Evolutionary conservation across 2,113 vertebrate genomes (phyloP), one percentile per base, ranked within the genome.

Genomic region (Aspidoscelis tigris): DNA sequence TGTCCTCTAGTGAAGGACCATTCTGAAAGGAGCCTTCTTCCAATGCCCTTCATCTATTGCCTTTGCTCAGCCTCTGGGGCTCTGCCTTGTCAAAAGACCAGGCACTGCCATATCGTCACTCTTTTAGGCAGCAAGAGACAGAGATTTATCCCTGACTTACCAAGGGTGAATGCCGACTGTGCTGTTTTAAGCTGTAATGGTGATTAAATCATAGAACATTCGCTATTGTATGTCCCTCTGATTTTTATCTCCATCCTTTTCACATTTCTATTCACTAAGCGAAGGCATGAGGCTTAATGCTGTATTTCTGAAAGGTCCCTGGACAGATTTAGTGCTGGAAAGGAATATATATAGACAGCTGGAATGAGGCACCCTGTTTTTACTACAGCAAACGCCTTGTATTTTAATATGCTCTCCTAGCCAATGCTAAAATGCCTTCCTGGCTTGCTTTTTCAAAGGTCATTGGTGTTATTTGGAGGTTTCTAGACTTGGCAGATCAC

Each of bases 341-440:
- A 90, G 79, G 90, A 93, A 82, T 24, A n/a, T 9, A 66, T 43
- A 82, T 85, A 85, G 90, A 81, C 85, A 90, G 91, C 84, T 78
- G 84, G 91, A 94, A 91, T 76, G 84, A 79, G 22, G 10, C 69
- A 33, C 76, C 65, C 90, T 74, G 33, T 89, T 88, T 84, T 88
- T 95, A 90, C 86, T 83, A 75, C 77, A n/a, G 78, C 33, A 21
- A 44, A 26, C 81, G 44, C 86, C 78, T 86, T 91, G 83, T 86
- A 88, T 91, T 94, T 93, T 93, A 95, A 92, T 90, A 80, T 76
- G 83, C 70, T 80, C 70, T 89, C 88, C 83, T 87, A 90, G 90
- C 83, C 91, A 93, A 93, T 69, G 87, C 90, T 24, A 58, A 84
- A 92, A 89, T 89, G 73, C 82, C 70, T 92, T 87, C 89, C 86